A percentile compares a stretch with the other conserved stretches of the same genome.
These are phyloP conservation scores for Ammodytes dubius DNA, from an alignment of 2,113 vertebrate species.

Conservation along the genomic window DNA sequence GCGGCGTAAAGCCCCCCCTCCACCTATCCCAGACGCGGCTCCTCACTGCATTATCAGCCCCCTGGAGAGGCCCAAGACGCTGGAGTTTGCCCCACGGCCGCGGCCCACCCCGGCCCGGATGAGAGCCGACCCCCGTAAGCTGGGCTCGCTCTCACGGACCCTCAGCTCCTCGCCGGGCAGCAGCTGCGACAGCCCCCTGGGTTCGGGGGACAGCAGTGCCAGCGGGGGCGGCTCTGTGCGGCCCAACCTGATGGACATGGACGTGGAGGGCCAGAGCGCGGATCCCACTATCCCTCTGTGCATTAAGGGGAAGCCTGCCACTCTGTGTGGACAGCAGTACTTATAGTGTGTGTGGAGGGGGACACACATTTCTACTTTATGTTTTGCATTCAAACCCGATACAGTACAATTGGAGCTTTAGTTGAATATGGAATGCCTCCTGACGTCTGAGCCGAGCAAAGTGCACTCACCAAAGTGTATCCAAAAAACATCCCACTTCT, in stretches of 20 bases:
- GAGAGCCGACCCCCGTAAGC: conserved; percentile 89
- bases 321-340: conserved; percentile 78
- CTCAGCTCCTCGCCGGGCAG: conserved; percentile 88
- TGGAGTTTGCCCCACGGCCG: conserved; percentile 90
- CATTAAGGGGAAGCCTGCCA: conserved; percentile 66
- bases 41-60: conserved; percentile 64
- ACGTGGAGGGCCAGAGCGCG: conserved; percentile 90
- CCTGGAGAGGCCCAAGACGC: conserved; percentile 89
- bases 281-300: conserved; percentile 91
- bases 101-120: conserved; percentile 86
- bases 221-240: conserved; percentile 50
- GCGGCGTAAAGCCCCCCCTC: conserved; percentile 81
- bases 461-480: conserved; percentile 50
- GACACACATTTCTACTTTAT: background rate
- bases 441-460: conserved; percentile 69
- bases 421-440: conserved; percentile 28
- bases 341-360: conserved; percentile 47
- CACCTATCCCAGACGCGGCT: conserved; percentile 56
- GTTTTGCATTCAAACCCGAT: conserved; percentile 13
- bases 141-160: conserved; percentile 87
- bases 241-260: conserved; percentile 91
- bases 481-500: conserved; percentile 36
- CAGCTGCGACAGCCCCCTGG: conserved; percentile 85
- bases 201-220: conserved; percentile 81
- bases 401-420: conserved; percentile 19